Conservation (phyloP, 2,113 vertebrate species). For the Spea multiplicata region DNA sequence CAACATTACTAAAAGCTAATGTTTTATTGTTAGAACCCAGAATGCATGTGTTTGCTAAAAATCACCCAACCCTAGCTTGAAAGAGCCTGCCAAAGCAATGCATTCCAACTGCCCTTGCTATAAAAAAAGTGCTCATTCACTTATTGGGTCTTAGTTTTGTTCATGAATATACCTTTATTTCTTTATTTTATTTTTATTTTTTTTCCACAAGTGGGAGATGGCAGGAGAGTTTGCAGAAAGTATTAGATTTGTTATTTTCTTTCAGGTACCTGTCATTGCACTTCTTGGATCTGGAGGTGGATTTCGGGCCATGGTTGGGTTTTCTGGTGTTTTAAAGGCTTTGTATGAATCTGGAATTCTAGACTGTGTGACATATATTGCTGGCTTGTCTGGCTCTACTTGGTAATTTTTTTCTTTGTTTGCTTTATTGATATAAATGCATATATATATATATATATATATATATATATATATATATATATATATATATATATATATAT, state of each 20-base stretch:
- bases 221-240: background rate
- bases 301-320: conserved; percentile 93
- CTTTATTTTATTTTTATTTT: background rate
- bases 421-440: background rate
- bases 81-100: no score
- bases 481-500: no score
- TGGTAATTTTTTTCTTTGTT: conserved; percentile 70
- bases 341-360: conserved; percentile 89
- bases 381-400: conserved; percentile 93
- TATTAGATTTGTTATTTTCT: background rate
- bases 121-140: no score
- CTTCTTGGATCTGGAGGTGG: conserved; percentile 92
- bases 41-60: no score
- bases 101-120: no score
- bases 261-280: conserved; percentile 90
- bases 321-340: conserved; percentile 95
- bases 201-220: no score
- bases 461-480: no score
- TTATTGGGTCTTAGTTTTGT: no score
- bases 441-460: background rate
- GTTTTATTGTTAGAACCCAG: no score
- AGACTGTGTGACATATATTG: conserved; percentile 89
- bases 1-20: no score
- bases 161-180: background rate
- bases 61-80: no score